Base-by-base conservation (phyloP, 2,797 vertebrate genomes). In the Pangasius mekongensis region DNA sequence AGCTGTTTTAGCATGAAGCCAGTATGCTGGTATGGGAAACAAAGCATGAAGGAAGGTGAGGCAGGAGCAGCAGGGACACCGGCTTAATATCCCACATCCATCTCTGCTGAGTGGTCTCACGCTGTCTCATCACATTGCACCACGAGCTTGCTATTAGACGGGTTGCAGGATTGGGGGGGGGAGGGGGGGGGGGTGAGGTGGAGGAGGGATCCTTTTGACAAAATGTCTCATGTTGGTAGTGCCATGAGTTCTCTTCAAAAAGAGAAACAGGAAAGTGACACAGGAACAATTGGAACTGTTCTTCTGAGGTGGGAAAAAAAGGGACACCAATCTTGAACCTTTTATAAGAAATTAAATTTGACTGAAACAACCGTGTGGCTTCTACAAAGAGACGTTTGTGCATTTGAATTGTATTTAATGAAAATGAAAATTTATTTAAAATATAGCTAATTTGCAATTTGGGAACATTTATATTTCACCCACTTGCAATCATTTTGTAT, bases 101-200 rank as follows among this genome's bases (percentile, higher is more conserved):
- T 89, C 89, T 89, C 86, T 87, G 83, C 86, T 89, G 89, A 89
- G 89, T 89, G 89, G 89, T 81, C 89, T 89, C 89, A 89, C 69
- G 89, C 89, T 89, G 89, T 87, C 89, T 87, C 89, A 89, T 89
- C 89, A 89, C 83, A 89, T 87, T 84, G 86, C 73, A 82, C 84
- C 77, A 74, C 13, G 52, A 87, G 86, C 89, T 71, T 20, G 58
- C 86, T 84, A 87, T 87, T 89, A 89, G 76, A 85, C 54, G 82
- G 66, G 47, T 43, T 67, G 73, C 73, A 85, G 60, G 83, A 88
- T 83, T 54, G 60, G 49, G 24, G 64, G 43, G 43, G 18, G 1
- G 66, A 18, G 5, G 24, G 39, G 36, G 0, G 5, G 69, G 10
- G 27, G 16, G 33, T 33, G 16, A n/a, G 71, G 71, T 13, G 36